Evolutionary conservation across 1,140 invertebrate species (phyloP).

Genomic region (Dendrolimus punctatus): DNA sequence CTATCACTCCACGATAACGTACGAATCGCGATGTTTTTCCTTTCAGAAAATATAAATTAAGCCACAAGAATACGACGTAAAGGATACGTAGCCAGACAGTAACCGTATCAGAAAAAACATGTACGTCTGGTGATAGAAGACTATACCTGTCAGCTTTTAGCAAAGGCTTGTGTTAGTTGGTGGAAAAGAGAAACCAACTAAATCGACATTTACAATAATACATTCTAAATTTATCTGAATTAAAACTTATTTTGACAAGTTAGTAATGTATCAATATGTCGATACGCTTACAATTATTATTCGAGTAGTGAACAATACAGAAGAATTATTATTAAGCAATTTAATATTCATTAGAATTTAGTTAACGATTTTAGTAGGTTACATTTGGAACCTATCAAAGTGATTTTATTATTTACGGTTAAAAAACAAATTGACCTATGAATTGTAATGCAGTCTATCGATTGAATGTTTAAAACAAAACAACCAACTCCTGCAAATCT

Average conservation of each 20-base stretch:
- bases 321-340: too few relatives aligned
- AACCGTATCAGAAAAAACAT: slow-evolving; percentile 24
- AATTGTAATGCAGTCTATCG: too few relatives aligned
- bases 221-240: slow-evolving; percentile 3
- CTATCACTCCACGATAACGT: slow-evolving; percentile 17
- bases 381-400: too few relatives aligned
- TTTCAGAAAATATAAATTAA: slow-evolving; percentile 38
- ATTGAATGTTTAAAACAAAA: too few relatives aligned
- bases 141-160: slow-evolving; percentile 10
- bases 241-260: slow-evolving; percentile 67
- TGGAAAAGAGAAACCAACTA: slow-evolving; percentile 26
- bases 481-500: too few relatives aligned
- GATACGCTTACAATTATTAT: too few relatives aligned
- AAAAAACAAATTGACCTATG: too few relatives aligned
- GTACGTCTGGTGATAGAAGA: slow-evolving; percentile 29
- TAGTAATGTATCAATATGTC: slow-evolving; percentile 29
- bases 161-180: slow-evolving; percentile 8
- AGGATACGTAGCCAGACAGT: slow-evolving; percentile 57
- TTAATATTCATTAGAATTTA: too few relatives aligned
- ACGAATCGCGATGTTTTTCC: slow-evolving; percentile 40
- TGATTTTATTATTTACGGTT: too few relatives aligned
- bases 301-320: too few relatives aligned
- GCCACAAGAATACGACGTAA: slow-evolving; percentile 36
- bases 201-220: too few relatives aligned
- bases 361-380: too few relatives aligned